These are phyloP conservation scores for Laothoe populi DNA, from an alignment of 2,888 invertebrate genomes.

Conservation along the genomic window DNA sequence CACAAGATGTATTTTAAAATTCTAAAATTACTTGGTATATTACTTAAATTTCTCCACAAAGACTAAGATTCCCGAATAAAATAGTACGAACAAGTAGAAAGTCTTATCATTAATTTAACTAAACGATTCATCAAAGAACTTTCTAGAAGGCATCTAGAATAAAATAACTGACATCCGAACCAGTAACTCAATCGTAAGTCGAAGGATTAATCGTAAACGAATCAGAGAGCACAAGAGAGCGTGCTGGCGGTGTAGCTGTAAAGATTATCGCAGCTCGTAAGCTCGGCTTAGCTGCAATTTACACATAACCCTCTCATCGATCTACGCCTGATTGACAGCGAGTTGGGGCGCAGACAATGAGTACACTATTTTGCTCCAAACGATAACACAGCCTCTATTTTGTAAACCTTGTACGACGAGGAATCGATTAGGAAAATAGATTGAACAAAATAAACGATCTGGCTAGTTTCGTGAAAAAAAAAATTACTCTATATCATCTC, in stretches of 20 bases:
- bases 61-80: no score
- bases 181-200: background rate
- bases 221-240: slow-evolving; percentile 41
- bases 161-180: background rate
- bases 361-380: slow-evolving; percentile 33
- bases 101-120: no score
- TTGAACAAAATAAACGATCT: no score
- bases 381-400: slow-evolving; percentile 25
- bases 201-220: background rate
- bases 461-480: background rate
- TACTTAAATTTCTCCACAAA: no score
- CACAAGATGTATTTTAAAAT: no score
- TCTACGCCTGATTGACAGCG: slow-evolving; percentile 65
- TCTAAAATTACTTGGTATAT: no score
- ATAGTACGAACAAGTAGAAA: no score
- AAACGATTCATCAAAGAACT: background rate
- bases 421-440: background rate
- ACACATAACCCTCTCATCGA: slow-evolving; percentile 64
- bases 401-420: background rate
- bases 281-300: slow-evolving; percentile 67
- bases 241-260: slow-evolving; percentile 60
- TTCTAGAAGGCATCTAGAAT: no score
- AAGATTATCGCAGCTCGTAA: slow-evolving; percentile 65
- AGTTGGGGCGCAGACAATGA: slow-evolving; percentile 35
- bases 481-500: no score